Evolutionary conservation across 35 echinoderm and acorn worm genomes (phyloP).

Genomic region (Heliocidaris tuberculata): DNA sequence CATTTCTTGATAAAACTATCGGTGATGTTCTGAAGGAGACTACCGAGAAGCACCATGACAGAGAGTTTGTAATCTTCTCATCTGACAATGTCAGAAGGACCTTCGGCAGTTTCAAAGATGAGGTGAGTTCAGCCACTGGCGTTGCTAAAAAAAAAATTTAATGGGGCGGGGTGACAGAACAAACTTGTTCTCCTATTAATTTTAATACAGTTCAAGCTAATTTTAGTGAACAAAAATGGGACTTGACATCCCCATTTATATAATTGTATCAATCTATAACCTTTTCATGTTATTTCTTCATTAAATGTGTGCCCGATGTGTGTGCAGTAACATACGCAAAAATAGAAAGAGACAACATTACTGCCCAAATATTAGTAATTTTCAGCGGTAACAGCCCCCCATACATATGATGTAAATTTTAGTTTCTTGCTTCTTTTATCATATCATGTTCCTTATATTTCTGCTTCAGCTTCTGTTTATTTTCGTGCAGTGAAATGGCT

Average conservation of each 20-base stretch:
- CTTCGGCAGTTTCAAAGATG: constrained; percentile 56
- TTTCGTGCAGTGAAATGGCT: neutral
- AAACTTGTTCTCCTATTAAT: neutral
- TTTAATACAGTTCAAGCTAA: no score
- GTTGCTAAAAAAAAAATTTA: neutral
- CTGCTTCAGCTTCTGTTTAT: neutral
- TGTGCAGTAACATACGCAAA: no score
- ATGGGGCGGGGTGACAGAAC: no score
- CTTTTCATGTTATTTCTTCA: no score
- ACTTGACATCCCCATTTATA: no score
- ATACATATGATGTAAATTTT: no score
- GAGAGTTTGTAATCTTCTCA: constrained; percentile 58
- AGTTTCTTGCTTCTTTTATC: neutral
- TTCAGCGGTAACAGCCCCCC: no score
- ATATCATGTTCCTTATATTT: neutral
- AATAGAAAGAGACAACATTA: no score
- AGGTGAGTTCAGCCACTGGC: constrained; percentile 45
- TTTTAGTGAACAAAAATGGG: no score
- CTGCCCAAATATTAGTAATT: no score
- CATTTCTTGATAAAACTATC: constrained; percentile 57
- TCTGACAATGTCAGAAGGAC: constrained; percentile 51
- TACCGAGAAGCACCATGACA: constrained; percentile 50
- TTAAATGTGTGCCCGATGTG: no score
- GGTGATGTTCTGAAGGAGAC: constrained; percentile 49
- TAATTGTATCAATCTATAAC: no score